Base-by-base conservation (phyloP, 2,797 vertebrate species). In the Myoxocephalus aenaeus region DNA sequence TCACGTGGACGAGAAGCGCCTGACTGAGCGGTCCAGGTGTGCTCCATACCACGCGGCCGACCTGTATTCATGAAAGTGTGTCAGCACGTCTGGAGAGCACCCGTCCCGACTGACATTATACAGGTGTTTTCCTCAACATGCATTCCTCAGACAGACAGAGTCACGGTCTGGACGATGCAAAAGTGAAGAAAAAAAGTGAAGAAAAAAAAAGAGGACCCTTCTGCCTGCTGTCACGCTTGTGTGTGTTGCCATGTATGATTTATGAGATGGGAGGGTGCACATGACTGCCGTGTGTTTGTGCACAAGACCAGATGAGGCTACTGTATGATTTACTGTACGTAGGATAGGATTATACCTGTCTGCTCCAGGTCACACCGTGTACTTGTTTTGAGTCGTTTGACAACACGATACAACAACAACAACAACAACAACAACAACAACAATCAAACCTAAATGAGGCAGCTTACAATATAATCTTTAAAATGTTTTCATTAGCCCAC, bases 1-100 rank as follows among this genome's bases (percentile, higher is more conserved):
- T 64, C 36, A 77, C 66, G 51, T 40, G 58, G n/a, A 65, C 27
- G 73, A 15, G 40, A 65, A 67, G 63, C 29, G 54, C 51, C 67
- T 68, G 68, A 72, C 65, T 34, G 77, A 84, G 76, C 20, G 29
- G 68, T 94, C 90, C 94, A 95, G 94, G 90, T 94, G 94, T 93
- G 91, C 88, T 80, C 86, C 91, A 80, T 90, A 89, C 86, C 84
- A 66, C 58, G 20, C 63, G 51, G 73, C 66, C 14, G 77, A 88
- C 88, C 86, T 81, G 82, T 74, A 83, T 83, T 80, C 82, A 90
- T 44, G 65, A 88, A 94, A 92, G 89, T 90, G 92, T 94, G 92
- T 92, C 90, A 90, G 83, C 81, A 76, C 8, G 90, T 91, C 89
- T 92, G 89, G 76, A 82, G 72, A 66, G 65, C 77, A 71, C 17